These are phyloP conservation scores for Vanessa atalanta DNA, from an alignment of 1,140 invertebrate species.

Conservation along the genomic window DNA sequence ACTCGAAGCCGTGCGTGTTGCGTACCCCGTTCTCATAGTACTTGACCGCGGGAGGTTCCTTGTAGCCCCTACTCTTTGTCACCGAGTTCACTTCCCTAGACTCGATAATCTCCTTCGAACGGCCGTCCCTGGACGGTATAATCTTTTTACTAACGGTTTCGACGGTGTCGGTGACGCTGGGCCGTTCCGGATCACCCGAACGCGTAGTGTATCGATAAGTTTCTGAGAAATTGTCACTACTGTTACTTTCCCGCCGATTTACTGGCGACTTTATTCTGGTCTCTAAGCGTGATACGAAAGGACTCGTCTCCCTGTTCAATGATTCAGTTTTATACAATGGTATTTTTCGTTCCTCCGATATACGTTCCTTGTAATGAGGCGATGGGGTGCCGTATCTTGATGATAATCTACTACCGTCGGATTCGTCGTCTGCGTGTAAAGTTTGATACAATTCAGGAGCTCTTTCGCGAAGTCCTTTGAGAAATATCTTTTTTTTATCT, in stretches of 20 bases:
- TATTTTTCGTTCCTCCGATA: constrained; percentile 71
- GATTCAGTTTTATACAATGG: constrained; percentile 77
- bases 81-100: constrained; percentile 85
- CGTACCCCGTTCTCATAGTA: constrained; percentile 79
- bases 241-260: constrained; percentile 82
- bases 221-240: constrained; percentile 86
- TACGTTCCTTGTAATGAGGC: constrained; percentile 70
- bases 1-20: constrained; percentile 63
- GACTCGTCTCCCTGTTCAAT: constrained; percentile 73
- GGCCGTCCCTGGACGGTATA: constrained; percentile 83
- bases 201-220: constrained; percentile 85
- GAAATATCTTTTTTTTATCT: constrained; percentile 86
- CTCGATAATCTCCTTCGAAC: constrained; percentile 84
- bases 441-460: constrained; percentile 89
- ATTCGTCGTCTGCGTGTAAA: constrained; percentile 83
- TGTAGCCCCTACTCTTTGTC: constrained; percentile 83
- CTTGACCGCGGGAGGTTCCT: constrained; percentile 73
- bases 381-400: constrained; percentile 74
- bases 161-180: constrained; percentile 85
- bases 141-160: constrained; percentile 85
- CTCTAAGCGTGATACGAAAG: constrained; percentile 74
- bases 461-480: constrained; percentile 86
- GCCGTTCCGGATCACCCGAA: constrained; percentile 83
- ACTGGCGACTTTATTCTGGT: constrained; percentile 71
- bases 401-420: constrained; percentile 72